A percentile compares a stretch with the other conserved stretches of the same genome.
These are phyloP conservation scores for Chiloscyllium plagiosum DNA, from an alignment of 2,113 vertebrate species.

Conservation along the genomic window DNA sequence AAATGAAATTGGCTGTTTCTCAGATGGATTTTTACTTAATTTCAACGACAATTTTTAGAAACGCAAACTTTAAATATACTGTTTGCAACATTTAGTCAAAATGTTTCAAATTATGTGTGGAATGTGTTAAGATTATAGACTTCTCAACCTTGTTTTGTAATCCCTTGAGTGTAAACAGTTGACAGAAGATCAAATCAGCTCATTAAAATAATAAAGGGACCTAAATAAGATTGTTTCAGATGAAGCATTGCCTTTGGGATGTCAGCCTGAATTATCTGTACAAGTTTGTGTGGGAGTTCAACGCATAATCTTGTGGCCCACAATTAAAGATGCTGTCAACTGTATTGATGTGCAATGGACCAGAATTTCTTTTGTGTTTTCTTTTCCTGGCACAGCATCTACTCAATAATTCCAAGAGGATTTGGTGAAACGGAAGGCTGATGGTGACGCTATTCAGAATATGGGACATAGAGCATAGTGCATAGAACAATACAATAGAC, in stretches of 20 bases:
- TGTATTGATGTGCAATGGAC: not conserved
- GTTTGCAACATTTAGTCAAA: not conserved
- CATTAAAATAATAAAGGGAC: not conserved
- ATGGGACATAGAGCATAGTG: too few relatives aligned
- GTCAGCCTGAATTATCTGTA: not conserved
- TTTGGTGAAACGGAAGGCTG: not conserved
- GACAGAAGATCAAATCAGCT: not conserved
- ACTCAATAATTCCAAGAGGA: not conserved
- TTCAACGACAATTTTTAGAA: not conserved
- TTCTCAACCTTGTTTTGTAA: not conserved
- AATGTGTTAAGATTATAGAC: not conserved
- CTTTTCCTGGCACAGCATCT: not conserved
- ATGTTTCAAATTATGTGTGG: not conserved
- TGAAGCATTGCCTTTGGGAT: not conserved
- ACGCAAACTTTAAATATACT: not conserved
- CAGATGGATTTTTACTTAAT: not conserved
- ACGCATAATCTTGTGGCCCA: not conserved
- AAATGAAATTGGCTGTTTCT: not conserved
- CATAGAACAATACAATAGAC: too few relatives aligned
- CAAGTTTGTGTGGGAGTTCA: not conserved
- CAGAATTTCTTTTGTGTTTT: not conserved
- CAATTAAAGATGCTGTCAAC: not conserved
- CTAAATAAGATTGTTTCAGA: not conserved
- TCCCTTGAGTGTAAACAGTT: not conserved
- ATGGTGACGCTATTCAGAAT: not conserved